Base-by-base conservation (phyloP, 2,113 vertebrate genomes). In the Eonycteris spelaea region DNA sequence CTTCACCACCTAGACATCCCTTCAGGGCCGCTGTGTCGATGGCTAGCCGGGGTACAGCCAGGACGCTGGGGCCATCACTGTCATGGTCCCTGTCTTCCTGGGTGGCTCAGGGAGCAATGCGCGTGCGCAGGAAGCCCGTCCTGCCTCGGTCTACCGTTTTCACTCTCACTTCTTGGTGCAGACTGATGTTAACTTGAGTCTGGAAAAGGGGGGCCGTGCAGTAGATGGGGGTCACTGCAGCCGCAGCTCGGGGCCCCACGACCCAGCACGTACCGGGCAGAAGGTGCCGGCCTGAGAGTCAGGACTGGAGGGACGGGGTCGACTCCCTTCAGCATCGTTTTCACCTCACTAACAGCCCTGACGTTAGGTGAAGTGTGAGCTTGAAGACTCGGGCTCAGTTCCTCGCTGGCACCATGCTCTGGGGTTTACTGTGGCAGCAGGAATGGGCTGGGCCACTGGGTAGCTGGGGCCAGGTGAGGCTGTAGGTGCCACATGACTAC, bases 1-100 rank as follows among this genome's bases (percentile, higher is more conserved):
- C 22, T 30, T 13, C 0, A 5, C 0, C 1, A 12, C 45, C 33
- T 7, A 14, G 6, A 5, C 24, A 3, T 26, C 33, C 26, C 30
- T 19, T 75, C 24, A 6, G 35, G 75, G 19, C 80, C 21, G 0
- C 4, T 10, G 22, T 18, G 30, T 43, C 2, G 7, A 6, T 43
- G 21, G 53, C 5, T 43, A 1, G 43, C 28, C 15, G 0, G 43
- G 65, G 71, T 16, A 38, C 13, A 6, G 68, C 11, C 3, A 2
- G 33, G 21, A 24, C 22, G 7, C n/a, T 35, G 75, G 11, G 18
- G 11, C 18, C 1, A 3, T 28, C 19, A 3, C 40, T 19, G 1
- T 4, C 43, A 19, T 26, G 1, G 18, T 10, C 55, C 6, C 16
- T 33, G 7, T 38, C 73, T 28, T 48, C 28, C 14, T 13, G n/a